Conservation (phyloP, 1,140 invertebrate genomes). For the Drosophila repletoides region DNA sequence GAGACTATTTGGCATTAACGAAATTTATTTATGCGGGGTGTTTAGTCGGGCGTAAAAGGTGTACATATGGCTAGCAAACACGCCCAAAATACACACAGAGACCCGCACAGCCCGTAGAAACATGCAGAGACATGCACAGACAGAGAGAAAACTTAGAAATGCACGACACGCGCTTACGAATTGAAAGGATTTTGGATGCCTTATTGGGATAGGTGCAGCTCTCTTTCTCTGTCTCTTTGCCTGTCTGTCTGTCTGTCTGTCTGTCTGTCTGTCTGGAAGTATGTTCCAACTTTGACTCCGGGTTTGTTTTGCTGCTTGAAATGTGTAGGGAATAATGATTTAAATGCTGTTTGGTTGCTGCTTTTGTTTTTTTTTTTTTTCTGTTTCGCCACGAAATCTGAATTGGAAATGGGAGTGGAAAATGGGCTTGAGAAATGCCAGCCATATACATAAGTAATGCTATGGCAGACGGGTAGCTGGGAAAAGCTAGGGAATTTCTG, state of each 20-base stretch:
- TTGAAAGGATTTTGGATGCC: conserved; percentile 69
- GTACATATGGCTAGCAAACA: conserved; percentile 66
- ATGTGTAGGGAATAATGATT: conserved; percentile 67
- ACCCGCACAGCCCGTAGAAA: not conserved
- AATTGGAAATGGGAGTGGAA: not conserved
- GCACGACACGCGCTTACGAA: conserved; percentile 62
- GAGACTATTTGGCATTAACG: conserved; percentile 78
- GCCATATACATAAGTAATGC: conserved; percentile 67
- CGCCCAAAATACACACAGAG: conserved; percentile 14
- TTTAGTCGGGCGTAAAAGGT: conserved; percentile 80
- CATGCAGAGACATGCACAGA: not conserved
- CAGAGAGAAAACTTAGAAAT: conserved; percentile 53
- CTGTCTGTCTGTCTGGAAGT: not conserved
- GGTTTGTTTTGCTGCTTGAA: conserved; percentile 10
- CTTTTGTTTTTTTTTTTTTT: conserved; percentile 22
- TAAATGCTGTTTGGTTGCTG: conserved; percentile 66
- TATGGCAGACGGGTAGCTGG: conserved; percentile 30
- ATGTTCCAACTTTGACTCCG: conserved; percentile 8
- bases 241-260: too few species aligned
- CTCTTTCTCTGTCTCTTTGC: too few species aligned
- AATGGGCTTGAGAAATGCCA: conserved; percentile 58
- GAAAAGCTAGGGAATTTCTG: too few species aligned
- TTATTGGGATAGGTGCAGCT: conserved; percentile 10
- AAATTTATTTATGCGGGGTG: conserved; percentile 81
- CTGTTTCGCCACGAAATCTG: not conserved